phyloP scores from a whole-genome alignment of 2,888 invertebrate genomes.

The Andrena bucephala region DNA sequence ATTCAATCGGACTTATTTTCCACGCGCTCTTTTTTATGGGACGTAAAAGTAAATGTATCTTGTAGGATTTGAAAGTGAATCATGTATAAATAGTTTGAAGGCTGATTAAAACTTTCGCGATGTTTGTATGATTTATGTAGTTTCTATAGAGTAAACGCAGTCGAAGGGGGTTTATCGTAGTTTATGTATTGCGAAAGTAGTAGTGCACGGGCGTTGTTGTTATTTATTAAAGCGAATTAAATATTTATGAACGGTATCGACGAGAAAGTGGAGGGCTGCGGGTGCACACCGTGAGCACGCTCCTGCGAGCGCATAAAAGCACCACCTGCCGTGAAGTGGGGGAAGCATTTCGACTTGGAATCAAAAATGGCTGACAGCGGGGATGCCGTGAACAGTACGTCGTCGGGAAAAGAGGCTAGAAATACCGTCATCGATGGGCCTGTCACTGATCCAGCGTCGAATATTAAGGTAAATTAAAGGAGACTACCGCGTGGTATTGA shows the following conservation, averaged over 20 bases:
- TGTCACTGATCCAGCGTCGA: conserved; percentile 91
- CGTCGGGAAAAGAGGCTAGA: conserved; percentile 80
- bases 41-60: not conserved
- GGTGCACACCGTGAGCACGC: conserved; percentile 26
- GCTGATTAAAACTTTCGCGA: not conserved
- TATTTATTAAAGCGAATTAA: conserved; percentile 36
- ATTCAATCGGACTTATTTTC: not conserved
- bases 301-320: conserved; percentile 43
- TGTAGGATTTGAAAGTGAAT: not conserved
- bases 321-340: conserved; percentile 47
- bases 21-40: not conserved
- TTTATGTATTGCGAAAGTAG: not conserved
- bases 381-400: conserved; percentile 77
- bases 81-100: not conserved
- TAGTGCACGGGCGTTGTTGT: not conserved
- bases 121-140: not conserved
- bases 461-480: conserved; percentile 85
- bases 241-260: conserved; percentile 47
- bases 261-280: not conserved
- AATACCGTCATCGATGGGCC: conserved; percentile 89
- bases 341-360: conserved; percentile 60
- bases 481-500: not conserved
- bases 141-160: not conserved
- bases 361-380: conserved; percentile 83
- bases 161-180: not conserved